A percentile compares a stretch with the other conserved stretches of the same genome.
phyloP scores from a whole-genome alignment of 2,797 vertebrate genomes.

The Podarcis lilfordi region DNA sequence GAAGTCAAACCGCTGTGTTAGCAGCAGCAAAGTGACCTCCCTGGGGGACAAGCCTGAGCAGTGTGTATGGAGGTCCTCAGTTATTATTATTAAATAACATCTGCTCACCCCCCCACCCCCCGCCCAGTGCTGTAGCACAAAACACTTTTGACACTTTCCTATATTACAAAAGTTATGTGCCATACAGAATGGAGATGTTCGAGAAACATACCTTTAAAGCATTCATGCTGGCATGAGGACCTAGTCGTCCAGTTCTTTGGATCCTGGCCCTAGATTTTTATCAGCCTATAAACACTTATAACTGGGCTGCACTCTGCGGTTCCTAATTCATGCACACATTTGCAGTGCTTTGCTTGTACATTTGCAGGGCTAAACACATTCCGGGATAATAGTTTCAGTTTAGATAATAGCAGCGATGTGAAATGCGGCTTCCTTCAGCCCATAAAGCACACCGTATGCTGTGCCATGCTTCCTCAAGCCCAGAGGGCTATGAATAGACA shows the following conservation, averaged over 20 bases:
- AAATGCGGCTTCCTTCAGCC: neutral
- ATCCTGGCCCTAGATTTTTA: neutral
- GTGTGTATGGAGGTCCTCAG: too few relatives aligned
- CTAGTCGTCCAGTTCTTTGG: neutral
- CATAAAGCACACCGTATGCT: neutral
- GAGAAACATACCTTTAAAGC: neutral
- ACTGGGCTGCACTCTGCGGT: neutral
- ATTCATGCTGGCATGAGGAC: neutral
- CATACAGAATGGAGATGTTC: neutral
- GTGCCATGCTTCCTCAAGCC: neutral
- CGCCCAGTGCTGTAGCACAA: neutral
- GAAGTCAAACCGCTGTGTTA: too few relatives aligned
- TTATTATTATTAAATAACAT: too few relatives aligned
- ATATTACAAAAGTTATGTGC: neutral
- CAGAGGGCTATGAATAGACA: neutral
- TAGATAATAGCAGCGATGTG: neutral
- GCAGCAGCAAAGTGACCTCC: too few relatives aligned
- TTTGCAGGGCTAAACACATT: conserved; percentile 13
- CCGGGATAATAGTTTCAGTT: conserved; percentile 3
- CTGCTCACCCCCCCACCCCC: too few relatives aligned
- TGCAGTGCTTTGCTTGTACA: neutral
- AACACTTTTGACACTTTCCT: neutral
- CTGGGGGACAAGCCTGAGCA: too few relatives aligned
- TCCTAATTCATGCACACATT: conserved; percentile 9
- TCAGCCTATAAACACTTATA: neutral